phyloP scores from a whole-genome alignment of 2,113 vertebrate species.

The Recurvirostra avosetta region DNA sequence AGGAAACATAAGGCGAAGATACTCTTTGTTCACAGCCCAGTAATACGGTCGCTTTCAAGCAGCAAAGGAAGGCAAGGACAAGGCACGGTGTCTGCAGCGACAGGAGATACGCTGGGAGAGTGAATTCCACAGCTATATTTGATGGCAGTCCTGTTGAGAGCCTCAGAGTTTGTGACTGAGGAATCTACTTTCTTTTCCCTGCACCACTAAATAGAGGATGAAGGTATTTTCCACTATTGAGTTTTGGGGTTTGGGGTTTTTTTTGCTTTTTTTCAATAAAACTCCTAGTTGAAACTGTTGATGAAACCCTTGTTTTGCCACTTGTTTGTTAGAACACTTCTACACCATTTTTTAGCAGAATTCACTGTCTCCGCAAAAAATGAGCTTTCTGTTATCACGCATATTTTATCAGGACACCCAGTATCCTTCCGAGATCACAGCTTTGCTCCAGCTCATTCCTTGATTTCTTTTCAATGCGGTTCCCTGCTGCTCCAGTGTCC shows the following conservation, averaged over 20 bases:
- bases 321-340: neutral
- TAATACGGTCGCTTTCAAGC: neutral
- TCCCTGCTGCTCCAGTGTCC: neutral
- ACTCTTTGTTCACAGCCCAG: neutral
- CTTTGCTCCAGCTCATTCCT: neutral
- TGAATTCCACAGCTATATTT: neutral
- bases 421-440: neutral
- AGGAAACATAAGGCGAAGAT: neutral
- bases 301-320: neutral
- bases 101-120: neutral
- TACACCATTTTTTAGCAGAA: neutral
- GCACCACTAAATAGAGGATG: neutral
- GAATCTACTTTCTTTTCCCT: neutral
- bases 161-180: neutral
- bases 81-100: rapidly evolving
- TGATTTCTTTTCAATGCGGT: neutral
- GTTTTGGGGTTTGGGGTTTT: neutral
- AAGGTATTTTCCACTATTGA: neutral
- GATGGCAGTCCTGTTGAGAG: neutral
- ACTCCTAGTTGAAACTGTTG: neutral
- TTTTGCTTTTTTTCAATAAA: neutral
- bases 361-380: neutral
- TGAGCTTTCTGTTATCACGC: neutral
- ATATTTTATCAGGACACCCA: neutral
- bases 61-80: neutral